These are phyloP conservation scores for Phalacrocorax aristotelis DNA, from an alignment of 2,113 vertebrate genomes.

Conservation along the genomic window DNA sequence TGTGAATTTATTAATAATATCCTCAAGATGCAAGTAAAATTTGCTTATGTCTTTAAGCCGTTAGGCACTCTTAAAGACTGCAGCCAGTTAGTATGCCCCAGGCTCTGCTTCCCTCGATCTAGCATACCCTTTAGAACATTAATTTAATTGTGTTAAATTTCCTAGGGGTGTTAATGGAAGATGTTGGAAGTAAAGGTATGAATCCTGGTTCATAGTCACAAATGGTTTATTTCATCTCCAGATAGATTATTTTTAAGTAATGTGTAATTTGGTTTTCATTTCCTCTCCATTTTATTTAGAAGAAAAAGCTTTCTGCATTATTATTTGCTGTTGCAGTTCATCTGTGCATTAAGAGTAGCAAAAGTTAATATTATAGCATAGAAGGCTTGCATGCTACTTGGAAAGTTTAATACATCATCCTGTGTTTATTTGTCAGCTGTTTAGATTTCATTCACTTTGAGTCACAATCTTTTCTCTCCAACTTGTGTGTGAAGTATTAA, in stretches of 20 bases:
- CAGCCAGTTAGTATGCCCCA: neutral
- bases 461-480: neutral
- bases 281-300: neutral
- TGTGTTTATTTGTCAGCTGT: slow-evolving; percentile 51
- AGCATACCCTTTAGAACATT: neutral
- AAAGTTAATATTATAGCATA: neutral
- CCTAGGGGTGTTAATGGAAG: neutral
- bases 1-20: neutral
- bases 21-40: slow-evolving; percentile 31
- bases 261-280: neutral
- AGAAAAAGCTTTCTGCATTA: neutral
- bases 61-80: neutral
- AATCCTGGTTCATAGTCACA: neutral
- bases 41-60: neutral
- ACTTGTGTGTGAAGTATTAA: neutral
- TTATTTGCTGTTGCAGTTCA: neutral
- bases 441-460: slow-evolving; percentile 6
- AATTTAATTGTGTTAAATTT: neutral
- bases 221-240: neutral
- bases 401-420: neutral
- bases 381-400: neutral
- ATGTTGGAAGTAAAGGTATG: neutral
- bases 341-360: neutral
- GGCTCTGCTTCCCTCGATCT: neutral
- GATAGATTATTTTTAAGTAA: neutral